These are phyloP conservation scores for Polyodon spathula DNA, from an alignment of 2,113 vertebrate species.

Conservation along the genomic window DNA sequence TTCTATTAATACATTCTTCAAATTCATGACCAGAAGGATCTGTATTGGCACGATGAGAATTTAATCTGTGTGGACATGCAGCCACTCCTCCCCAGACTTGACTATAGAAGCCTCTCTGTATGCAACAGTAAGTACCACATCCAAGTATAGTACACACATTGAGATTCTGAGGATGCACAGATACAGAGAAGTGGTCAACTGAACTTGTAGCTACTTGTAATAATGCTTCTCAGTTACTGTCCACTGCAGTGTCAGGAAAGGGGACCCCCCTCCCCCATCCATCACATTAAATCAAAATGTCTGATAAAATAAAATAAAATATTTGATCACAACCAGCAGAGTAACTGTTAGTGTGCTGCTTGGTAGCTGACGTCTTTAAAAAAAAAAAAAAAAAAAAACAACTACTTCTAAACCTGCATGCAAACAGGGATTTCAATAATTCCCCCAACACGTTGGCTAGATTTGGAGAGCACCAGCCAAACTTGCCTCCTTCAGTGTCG, in stretches of 20 bases:
- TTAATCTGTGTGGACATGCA: conserved; percentile 9
- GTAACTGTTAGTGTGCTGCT: background rate
- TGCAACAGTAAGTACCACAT: background rate
- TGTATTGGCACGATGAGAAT: no score
- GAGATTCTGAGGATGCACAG: conserved; percentile 6
- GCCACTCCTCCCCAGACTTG: background rate
- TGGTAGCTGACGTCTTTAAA: conserved; percentile 4
- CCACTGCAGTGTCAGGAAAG: conserved; percentile 4
- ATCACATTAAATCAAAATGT: background rate
- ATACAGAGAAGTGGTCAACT: background rate
- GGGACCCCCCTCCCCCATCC: background rate
- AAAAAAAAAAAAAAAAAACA: no score
- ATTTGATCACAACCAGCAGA: no score
- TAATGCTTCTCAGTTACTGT: conserved; percentile 1
- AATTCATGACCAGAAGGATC: no score
- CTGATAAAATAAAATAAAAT: conserved; percentile 1
- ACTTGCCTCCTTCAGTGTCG: conserved; percentile 66
- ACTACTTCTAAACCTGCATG: conserved; percentile 15
- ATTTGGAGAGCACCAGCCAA: background rate
- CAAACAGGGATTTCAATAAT: background rate
- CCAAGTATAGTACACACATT: conserved; percentile 11
- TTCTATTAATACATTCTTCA: background rate
- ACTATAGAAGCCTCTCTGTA: conserved; percentile 3
- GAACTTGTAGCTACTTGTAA: background rate
- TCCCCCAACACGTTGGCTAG: background rate